Conservation (phyloP, 2,797 vertebrate species). For the Aphelocoma californica region DNA sequence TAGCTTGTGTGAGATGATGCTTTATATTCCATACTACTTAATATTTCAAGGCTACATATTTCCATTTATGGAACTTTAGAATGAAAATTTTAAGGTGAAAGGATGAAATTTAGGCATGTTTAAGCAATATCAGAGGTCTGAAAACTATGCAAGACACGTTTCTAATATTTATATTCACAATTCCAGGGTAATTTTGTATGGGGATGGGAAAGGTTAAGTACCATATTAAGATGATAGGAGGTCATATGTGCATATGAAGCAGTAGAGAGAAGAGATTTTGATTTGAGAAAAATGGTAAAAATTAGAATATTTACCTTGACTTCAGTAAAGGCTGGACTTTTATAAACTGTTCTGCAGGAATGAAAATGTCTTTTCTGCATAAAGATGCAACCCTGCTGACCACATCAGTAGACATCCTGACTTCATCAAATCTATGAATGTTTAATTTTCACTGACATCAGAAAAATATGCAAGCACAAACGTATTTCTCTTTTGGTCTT, state of each 20-base stretch:
- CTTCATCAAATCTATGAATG: neutral
- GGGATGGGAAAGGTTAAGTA: neutral
- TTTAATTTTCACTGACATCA: neutral
- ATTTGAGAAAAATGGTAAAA: neutral
- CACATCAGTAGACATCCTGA: neutral
- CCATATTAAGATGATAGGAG: neutral
- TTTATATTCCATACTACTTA: neutral
- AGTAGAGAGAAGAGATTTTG: neutral
- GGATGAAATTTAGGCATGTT: neutral
- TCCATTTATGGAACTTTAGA: neutral
- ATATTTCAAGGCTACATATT: neutral
- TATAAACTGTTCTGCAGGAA: neutral
- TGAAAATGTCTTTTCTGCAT: neutral
- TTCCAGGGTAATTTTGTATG: neutral
- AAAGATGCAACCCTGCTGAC: neutral
- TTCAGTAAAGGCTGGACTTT: neutral
- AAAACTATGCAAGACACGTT: fast-evolving
- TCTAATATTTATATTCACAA: neutral
- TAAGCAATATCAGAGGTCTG: neutral
- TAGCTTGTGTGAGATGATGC: neutral
- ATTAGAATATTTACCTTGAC: neutral
- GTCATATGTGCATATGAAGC: neutral
- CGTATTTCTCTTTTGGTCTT: neutral
- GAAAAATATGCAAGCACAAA: neutral
- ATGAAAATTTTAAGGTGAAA: neutral